A percentile compares a stretch with the other conserved stretches of the same genome.
phyloP scores from a whole-genome alignment of 1,140 invertebrate species.

The Lordiphosa collinella region DNA sequence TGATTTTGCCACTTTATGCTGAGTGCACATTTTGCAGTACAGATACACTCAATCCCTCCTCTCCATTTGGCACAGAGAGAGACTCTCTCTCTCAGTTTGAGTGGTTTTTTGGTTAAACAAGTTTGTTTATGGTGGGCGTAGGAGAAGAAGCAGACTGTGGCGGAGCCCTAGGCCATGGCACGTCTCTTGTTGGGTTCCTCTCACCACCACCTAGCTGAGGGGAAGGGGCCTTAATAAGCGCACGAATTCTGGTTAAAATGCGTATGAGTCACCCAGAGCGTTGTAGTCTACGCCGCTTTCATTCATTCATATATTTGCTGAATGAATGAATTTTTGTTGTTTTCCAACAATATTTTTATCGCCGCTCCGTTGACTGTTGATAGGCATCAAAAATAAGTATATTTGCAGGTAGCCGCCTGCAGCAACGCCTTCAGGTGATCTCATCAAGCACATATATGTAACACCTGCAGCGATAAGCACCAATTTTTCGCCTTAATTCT shows the following conservation, averaged over 20 bases:
- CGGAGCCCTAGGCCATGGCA: conserved; percentile 40
- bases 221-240: conserved; percentile 52
- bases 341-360: conserved; percentile 7
- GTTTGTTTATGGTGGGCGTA: conserved; percentile 27
- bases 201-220: conserved; percentile 15
- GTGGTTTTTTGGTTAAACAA: conserved; percentile 26
- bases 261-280: conserved; percentile 58
- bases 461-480: not conserved
- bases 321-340: conserved; percentile 48
- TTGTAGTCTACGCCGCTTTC: conserved; percentile 36
- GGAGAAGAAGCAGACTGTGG: conserved; percentile 40
- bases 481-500: not conserved
- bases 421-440: conserved; percentile 1
- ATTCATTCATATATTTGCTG: conserved; percentile 58
- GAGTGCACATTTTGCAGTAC: not conserved
- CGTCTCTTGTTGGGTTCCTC: conserved; percentile 14
- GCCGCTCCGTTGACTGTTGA: conserved; percentile 4
- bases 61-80: not conserved
- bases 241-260: conserved; percentile 69
- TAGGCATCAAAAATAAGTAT: conserved; percentile 9
- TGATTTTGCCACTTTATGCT: conserved; percentile 17
- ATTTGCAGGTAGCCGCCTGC: conserved; percentile 4
- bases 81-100: conserved; percentile 1
- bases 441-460: not conserved
- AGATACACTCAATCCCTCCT: not conserved